Conservation (phyloP, 2,797 vertebrate species). For the Cygnus olor region DNA sequence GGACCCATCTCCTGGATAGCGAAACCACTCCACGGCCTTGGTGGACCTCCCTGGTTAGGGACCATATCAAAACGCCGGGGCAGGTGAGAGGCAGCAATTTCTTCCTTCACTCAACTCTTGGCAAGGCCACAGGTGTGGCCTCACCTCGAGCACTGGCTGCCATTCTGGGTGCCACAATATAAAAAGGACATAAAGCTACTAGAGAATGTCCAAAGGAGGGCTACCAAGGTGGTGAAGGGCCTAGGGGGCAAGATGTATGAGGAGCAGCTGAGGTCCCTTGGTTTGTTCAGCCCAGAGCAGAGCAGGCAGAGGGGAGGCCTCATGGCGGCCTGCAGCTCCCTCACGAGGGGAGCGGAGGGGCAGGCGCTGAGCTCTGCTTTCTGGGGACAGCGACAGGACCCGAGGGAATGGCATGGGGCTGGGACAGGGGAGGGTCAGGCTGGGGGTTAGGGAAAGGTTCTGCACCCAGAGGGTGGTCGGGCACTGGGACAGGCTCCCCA, state of each 20-base stretch:
- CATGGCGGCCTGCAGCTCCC: background rate
- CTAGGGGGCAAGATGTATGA: background rate
- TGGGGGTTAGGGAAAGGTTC: background rate
- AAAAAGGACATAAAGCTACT: background rate
- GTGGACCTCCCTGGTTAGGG: background rate
- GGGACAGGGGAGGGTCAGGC: background rate
- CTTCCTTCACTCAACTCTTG: background rate
- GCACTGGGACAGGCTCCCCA: too few relatives aligned
- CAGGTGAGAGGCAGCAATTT: background rate
- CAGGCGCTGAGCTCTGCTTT: background rate
- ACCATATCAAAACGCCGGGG: fast-evolving
- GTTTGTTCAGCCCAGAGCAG: background rate
- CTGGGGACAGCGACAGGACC: background rate
- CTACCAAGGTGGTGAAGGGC: background rate
- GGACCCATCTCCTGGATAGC: fast-evolving
- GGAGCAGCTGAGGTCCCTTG: background rate
- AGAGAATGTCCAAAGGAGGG: background rate
- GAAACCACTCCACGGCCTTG: background rate
- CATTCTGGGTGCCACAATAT: background rate
- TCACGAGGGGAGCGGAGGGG: background rate
- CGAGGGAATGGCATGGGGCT: background rate
- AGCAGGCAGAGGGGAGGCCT: background rate
- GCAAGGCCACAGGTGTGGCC: background rate
- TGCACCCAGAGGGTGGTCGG: background rate
- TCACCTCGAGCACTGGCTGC: background rate